Conservation (phyloP, 2,888 invertebrate genomes). For the Creontiades dilutus region DNA sequence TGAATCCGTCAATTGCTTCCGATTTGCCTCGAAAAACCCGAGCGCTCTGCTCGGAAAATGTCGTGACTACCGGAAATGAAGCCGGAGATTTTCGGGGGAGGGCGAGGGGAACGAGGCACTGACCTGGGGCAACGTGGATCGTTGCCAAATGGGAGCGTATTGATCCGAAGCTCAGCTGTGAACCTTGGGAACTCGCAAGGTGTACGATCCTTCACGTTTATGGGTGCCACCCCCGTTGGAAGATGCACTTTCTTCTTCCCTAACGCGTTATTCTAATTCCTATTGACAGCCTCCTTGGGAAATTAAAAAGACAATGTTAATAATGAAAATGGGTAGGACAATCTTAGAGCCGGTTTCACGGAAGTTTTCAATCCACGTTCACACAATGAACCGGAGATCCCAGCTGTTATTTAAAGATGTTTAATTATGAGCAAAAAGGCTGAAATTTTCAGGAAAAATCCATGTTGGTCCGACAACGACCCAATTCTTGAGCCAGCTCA, state of each 20-base stretch:
- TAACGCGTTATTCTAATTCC: neutral
- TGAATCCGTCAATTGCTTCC: neutral
- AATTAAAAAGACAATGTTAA: too few relatives aligned
- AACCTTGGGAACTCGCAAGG: constrained; percentile 42
- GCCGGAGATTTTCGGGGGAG: constrained; percentile 21
- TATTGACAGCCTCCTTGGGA: too few relatives aligned
- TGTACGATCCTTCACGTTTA: constrained; percentile 20
- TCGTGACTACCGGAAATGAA: constrained; percentile 16
- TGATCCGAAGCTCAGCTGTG: constrained; percentile 55
- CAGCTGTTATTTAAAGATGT: too few relatives aligned
- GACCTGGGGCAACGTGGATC: constrained; percentile 56
- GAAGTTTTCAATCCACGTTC: too few relatives aligned
- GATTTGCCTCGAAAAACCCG: neutral
- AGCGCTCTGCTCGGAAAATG: neutral
- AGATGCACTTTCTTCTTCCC: neutral
- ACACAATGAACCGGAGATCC: too few relatives aligned
- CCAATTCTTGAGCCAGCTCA: too few relatives aligned
- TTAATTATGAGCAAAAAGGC: too few relatives aligned
- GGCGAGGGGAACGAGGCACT: constrained; percentile 42
- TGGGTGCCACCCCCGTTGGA: neutral
- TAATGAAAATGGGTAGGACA: too few relatives aligned
- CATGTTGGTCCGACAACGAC: too few relatives aligned
- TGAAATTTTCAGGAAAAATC: too few relatives aligned
- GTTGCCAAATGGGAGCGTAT: constrained; percentile 57
- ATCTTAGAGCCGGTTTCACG: too few relatives aligned